phyloP scores from a whole-genome alignment of 2,888 invertebrate species.

The Hetaerina titia region DNA sequence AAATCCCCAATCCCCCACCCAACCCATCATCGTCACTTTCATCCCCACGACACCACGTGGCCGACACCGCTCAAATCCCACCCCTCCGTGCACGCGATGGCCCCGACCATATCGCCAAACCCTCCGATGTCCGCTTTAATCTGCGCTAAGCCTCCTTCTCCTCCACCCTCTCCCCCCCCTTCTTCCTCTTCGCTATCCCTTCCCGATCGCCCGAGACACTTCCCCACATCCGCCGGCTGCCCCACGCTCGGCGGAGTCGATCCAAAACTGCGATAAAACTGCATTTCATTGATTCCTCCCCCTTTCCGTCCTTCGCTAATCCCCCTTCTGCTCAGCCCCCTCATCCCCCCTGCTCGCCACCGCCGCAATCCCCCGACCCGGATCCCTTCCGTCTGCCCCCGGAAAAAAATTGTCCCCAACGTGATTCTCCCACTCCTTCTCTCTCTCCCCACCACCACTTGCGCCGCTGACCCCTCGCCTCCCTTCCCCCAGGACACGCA shows the following conservation, averaged over 20 bases:
- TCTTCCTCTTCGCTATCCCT: no score
- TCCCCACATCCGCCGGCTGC: not conserved
- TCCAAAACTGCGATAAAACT: slow-evolving; percentile 10
- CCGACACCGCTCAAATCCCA: not conserved
- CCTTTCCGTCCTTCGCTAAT: not conserved
- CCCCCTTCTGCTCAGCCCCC: not conserved
- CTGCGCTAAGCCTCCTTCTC: not conserved
- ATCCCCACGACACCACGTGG: not conserved
- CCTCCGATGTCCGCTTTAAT: not conserved
- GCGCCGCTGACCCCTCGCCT: no score
- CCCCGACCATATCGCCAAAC: not conserved
- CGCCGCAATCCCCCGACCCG: not conserved
- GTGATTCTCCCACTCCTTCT: not conserved
- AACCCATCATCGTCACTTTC: no score
- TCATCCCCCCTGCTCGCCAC: not conserved
- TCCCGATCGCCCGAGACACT: not conserved
- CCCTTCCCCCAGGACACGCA: no score
- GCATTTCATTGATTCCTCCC: slow-evolving; percentile 4
- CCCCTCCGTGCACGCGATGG: not conserved
- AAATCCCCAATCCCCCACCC: no score
- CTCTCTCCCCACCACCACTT: no score
- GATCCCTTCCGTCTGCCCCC: not conserved
- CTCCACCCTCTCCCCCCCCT: no score
- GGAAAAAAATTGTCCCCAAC: not conserved
- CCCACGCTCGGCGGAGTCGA: not conserved